Base-by-base conservation (phyloP, 2,113 vertebrate genomes). In the Loxodonta africana region DNA sequence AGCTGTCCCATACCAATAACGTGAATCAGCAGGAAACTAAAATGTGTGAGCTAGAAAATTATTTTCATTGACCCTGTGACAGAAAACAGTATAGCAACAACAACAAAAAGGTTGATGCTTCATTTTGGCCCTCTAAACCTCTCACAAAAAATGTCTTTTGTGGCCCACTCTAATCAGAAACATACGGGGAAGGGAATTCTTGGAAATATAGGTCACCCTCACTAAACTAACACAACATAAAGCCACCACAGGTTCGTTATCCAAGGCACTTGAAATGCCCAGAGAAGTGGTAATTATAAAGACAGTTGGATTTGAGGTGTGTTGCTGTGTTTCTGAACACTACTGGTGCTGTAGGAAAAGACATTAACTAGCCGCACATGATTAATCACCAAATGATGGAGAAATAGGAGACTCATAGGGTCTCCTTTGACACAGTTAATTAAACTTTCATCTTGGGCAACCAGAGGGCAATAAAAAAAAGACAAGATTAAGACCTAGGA, bases 381-480 rank as follows among this genome's bases (percentile, higher is more conserved):
- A 95, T 96, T 92, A 81, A 94, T 91, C 88, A 93, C 57, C 37
- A 90, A 77, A 95, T 87, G 88, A 95, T 94, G 97, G 62, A 26
- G 33, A 69, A 97, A 41, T 33, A 25, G 30, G 51, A 95, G 44
- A 92, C 33, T 73, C 81, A 81, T 41, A 96, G 4, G 46, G 33
- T 95, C 83, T 95, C 12, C 53, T 87, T 71, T 84, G 73, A 96
- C 77, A 93, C 12, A 33, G 85, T 91, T 88, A 91, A 95, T 88
- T 88, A 77, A 91, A 88, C 91, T 96, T 97, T 94, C 73, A 97
- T 91, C 73, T 95, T 53, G 25, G 44, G 95, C 92, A 94, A 73
- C 77, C 57, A 95, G 76, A 95, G 67, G 46, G 48, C 60, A 94
- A 96, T 94, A 33, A 67, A 95, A 94, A 97, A 67, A 95, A 92